Evolutionary conservation across 2,888 invertebrate genomes (phyloP).

Genomic region (Microplitis manilae): DNA sequence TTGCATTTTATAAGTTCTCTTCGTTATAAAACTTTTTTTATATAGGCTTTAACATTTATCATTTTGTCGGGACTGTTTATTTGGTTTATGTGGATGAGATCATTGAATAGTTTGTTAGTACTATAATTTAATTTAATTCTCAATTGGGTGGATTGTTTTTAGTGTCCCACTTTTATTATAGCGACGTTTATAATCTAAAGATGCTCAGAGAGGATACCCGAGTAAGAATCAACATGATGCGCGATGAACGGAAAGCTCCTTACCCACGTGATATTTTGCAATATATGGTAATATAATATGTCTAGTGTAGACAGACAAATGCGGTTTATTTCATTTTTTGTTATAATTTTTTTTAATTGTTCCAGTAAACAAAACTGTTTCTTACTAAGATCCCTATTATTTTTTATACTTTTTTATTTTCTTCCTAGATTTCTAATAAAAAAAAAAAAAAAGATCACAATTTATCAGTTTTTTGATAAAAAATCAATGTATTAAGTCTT

Average conservation of each 20-base stretch:
- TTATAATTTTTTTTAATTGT: background rate
- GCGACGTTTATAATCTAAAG: background rate
- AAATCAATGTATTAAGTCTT: no score
- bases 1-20: no score
- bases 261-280: background rate
- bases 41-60: background rate
- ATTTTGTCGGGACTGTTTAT: background rate
- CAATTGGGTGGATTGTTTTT: background rate
- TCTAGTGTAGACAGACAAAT: background rate
- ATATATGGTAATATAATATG: background rate
- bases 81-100: background rate
- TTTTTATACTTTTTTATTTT: no score
- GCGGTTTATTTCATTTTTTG: background rate
- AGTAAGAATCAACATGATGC: background rate
- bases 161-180: background rate
- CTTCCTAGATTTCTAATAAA: no score
- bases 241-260: background rate
- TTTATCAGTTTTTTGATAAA: no score
- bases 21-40: background rate
- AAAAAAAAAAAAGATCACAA: no score
- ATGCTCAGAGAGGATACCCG: background rate
- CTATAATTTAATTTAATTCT: background rate
- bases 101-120: background rate
- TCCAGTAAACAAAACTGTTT: background rate
- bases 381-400: no score